Evolutionary conservation across 2,888 invertebrate species (phyloP).

Genomic region (Erpobdella octoculata): DNA sequence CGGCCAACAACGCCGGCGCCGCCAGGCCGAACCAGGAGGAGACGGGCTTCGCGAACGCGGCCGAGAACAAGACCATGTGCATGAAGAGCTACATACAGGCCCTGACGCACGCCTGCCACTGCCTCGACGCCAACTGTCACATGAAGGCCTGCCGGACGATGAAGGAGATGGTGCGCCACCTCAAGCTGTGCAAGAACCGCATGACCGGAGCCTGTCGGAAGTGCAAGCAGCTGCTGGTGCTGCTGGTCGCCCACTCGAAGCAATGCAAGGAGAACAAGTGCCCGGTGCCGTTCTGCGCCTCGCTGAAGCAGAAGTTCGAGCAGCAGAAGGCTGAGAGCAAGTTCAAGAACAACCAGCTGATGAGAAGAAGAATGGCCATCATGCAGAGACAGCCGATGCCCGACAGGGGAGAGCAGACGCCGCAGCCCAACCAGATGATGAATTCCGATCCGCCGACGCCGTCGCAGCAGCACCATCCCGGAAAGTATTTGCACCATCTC

Average conservation of each 20-base stretch:
- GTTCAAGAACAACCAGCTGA: conserved; percentile 85
- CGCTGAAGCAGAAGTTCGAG: conserved; percentile 92
- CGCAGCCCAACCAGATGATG: conserved; percentile 15
- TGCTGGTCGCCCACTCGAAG: conserved; percentile 98
- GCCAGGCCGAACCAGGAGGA: not conserved
- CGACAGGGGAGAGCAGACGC: conserved; percentile 19
- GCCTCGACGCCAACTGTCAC: conserved; percentile 96
- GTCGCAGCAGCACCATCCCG: not conserved
- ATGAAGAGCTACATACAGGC: conserved; percentile 88
- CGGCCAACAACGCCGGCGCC: not conserved
- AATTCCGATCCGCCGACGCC: conserved; percentile 56
- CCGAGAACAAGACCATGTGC: conserved; percentile 64
- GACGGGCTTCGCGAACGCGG: conserved; percentile 58
- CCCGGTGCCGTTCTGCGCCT: conserved; percentile 95
- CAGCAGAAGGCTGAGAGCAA: conserved; percentile 93
- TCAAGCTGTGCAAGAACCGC: conserved; percentile 76
- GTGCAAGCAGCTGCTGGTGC: conserved; percentile 94
- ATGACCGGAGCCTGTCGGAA: conserved; percentile 88
- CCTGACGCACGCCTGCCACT: conserved; percentile 90
- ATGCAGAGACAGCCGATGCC: conserved; percentile 48
- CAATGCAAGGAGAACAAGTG: conserved; percentile 84
- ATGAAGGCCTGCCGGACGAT: conserved; percentile 95
- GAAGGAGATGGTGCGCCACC: conserved; percentile 95
- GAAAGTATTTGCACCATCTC: conserved; percentile 19
- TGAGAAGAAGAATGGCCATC: conserved; percentile 61